Percentiles rank a stretch among this genome's conserved stretches.
Evolutionary conservation across 1,140 invertebrate genomes (phyloP).

Genomic region (Halesus radiatus): DNA sequence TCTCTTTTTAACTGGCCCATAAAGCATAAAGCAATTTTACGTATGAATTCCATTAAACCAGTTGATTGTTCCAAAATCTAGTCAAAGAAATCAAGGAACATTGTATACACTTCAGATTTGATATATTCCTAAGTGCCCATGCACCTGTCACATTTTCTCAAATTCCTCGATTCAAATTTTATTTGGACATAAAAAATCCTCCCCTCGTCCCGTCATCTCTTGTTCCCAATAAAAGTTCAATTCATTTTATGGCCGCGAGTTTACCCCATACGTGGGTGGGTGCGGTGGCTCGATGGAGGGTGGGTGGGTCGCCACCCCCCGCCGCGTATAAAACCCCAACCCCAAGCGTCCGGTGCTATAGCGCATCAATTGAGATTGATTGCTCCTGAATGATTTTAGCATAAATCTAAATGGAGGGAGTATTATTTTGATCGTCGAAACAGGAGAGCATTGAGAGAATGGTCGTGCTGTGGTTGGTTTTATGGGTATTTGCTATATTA

Average conservation of each 20-base stretch:
- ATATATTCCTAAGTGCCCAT: constrained; percentile 15
- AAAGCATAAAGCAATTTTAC: too few species aligned
- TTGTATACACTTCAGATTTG: background rate
- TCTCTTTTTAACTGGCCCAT: too few species aligned
- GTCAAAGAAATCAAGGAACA: background rate
- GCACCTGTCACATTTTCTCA: constrained; percentile 31
- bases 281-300: too few species aligned
- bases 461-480: too few species aligned
- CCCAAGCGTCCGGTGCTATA: constrained; percentile 31
- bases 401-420: constrained; percentile 55
- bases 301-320: background rate
- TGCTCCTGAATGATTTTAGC: constrained; percentile 57
- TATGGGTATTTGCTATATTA: background rate
- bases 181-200: constrained; percentile 13
- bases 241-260: constrained; percentile 49
- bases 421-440: constrained; percentile 46
- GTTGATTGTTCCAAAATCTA: background rate
- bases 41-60: too few species aligned
- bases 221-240: constrained; percentile 52
- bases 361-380: constrained; percentile 56
- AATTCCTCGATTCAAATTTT: constrained; percentile 26
- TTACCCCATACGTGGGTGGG: background rate
- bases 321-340: constrained; percentile 23
- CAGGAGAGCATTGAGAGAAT: background rate
- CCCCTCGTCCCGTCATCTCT: constrained; percentile 7